A percentile compares a stretch with the other conserved stretches of the same genome.
Conservation (phyloP, 1,140 invertebrate species). For the Metopolophium dirhodum region DNA sequence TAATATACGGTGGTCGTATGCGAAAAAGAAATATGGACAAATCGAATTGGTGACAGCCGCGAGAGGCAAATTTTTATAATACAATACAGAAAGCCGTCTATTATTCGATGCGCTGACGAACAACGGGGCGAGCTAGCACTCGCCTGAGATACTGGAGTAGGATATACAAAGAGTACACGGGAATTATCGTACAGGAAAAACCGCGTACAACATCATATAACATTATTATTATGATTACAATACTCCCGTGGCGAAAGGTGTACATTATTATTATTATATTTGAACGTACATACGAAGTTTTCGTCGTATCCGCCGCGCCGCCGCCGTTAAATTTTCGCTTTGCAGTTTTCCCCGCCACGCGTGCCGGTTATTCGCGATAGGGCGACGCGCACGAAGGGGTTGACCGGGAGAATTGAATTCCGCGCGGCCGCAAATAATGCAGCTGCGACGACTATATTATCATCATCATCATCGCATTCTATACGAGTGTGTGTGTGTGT, state of each 20-base stretch:
- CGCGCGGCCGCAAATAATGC: background rate
- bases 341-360: background rate
- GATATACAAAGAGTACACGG: background rate
- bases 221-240: background rate
- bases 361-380: background rate
- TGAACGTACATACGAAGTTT: background rate
- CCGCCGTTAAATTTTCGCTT: background rate
- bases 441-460: background rate
- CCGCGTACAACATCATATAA: background rate
- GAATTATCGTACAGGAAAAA: background rate
- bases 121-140: too few relatives aligned
- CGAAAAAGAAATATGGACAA: background rate
- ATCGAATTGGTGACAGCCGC: background rate
- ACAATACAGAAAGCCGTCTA: background rate
- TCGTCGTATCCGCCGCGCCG: background rate
- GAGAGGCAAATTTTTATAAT: background rate
- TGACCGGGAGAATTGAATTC: conserved; percentile 45
- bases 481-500: background rate
- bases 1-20: background rate
- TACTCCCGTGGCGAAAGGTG: background rate
- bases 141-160: background rate
- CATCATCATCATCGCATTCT: background rate
- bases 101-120: background rate
- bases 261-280: background rate
- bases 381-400: background rate